A percentile compares a stretch with the other conserved stretches of the same genome.
Conservation (phyloP, 2,888 invertebrate species). For the Volucella inanis region DNA sequence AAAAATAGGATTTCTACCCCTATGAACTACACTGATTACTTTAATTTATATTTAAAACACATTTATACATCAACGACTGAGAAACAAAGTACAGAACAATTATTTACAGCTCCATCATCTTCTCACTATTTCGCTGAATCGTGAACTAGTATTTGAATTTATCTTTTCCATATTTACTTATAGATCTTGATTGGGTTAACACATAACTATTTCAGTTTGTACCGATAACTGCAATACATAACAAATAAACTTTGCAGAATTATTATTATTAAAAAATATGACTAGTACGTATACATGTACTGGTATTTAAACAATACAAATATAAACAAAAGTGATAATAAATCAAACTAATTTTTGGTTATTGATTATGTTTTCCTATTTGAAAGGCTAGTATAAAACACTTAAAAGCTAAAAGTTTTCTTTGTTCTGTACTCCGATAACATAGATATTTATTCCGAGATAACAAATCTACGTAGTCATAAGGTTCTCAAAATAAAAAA, state of each 20-base stretch:
- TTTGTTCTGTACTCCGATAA: slow-evolving; percentile 27
- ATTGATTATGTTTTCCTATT: not conserved
- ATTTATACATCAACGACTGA: slow-evolving; percentile 79
- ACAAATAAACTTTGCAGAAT: too few species aligned
- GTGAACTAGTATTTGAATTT: not conserved
- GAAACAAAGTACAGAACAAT: not conserved
- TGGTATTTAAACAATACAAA: too few species aligned
- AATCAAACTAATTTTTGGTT: not conserved
- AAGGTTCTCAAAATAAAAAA: not conserved
- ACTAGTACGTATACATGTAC: too few species aligned
- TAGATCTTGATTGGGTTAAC: too few species aligned
- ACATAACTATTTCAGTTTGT: too few species aligned
- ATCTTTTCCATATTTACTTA: too few species aligned
- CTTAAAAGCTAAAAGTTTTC: not conserved
- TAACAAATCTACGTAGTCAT: slow-evolving; percentile 25
- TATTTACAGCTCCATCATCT: slow-evolving; percentile 24
- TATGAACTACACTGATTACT: slow-evolving; percentile 82
- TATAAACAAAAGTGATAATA: not conserved
- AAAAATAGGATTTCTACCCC: slow-evolving; percentile 82
- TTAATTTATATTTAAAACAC: slow-evolving; percentile 82
- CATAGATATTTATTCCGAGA: slow-evolving; percentile 32
- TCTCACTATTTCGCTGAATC: slow-evolving; percentile 44
- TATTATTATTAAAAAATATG: too few species aligned
- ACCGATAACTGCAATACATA: too few species aligned
- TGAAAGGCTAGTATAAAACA: not conserved